Evolutionary conservation across 2,888 invertebrate species (phyloP), one percentile per base, ranked within the genome.

Genomic region (Rhagonycha fulva): DNA sequence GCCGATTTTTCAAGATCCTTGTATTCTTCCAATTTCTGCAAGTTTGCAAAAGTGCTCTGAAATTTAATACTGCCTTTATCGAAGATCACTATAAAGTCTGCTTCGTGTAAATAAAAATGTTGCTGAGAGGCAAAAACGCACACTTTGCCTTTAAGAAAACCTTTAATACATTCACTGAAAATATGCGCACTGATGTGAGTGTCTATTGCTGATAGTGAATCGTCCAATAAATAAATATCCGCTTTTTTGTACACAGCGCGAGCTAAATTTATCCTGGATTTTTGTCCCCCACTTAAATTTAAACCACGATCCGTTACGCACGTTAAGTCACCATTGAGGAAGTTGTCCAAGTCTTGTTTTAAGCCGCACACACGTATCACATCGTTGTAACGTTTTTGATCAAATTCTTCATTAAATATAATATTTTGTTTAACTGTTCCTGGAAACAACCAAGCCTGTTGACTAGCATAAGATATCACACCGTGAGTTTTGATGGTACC

Each of bases 261-360:
- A 4, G 74, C 74, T 62, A 96, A 88, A 86, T 94, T 94, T 30
- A 96, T 91, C 79, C 96, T 89, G 1, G 95, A 94, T 85, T 92
- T 92, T 87, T 96, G 96, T 11, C 96, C 96, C 14, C 95, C 95
- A 61, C 95, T 95, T 12, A 96, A 87, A 28, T 93, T 93, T 0
- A 93, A 91, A 9, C 96, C 96, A 68, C 94, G 90, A 83, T 96
- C 96, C 5, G 95, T 95, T 1, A 96, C 93, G 72, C 94, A 86
- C 0, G 95, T 95, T 81, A 91, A 87, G 84, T 96, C 96, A 10
- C 94, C 94, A 78, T 92, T 90, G 0, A 93, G 92, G 81, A 96
- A 91, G 79, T 92, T 91, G 28, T 32, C 26, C 4, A 72, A 68
- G 19, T 72, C 72, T 62, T 26, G 32, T 68, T 68, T 32, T 67